Evolutionary conservation across 92 coral and sea anemone genomes (phyloP).

Genomic region (Actinernus sp.): DNA sequence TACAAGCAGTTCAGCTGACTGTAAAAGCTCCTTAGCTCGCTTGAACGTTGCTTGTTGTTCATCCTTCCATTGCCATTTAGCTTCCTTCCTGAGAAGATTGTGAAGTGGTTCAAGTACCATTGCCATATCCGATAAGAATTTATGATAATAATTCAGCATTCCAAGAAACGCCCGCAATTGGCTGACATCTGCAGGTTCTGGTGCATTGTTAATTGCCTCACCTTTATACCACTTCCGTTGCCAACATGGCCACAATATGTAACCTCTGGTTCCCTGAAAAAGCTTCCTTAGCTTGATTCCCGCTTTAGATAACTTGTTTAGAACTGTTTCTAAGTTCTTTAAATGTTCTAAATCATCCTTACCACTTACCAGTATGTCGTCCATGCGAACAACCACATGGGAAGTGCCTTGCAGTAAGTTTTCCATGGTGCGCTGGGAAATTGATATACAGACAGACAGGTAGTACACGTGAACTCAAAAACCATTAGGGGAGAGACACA

Average conservation of each 20-base stretch:
- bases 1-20: slow-evolving; percentile 44
- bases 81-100: slow-evolving; percentile 26
- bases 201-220: slow-evolving; percentile 57
- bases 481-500: too few relatives aligned
- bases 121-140: too few relatives aligned
- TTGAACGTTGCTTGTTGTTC: slow-evolving; percentile 43
- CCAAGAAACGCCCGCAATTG: too few relatives aligned
- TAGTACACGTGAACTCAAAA: too few relatives aligned
- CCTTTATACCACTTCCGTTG: slow-evolving; percentile 51
- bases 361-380: slow-evolving; percentile 54
- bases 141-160: too few relatives aligned
- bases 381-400: slow-evolving; percentile 39
- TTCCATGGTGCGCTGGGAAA: slow-evolving; percentile 53
- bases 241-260: slow-evolving; percentile 50
- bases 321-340: slow-evolving; percentile 38
- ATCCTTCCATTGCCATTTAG: slow-evolving; percentile 17
- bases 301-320: slow-evolving; percentile 26
- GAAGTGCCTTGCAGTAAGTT: slow-evolving; percentile 54
- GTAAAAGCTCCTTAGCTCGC: slow-evolving; percentile 38
- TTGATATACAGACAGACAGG: too few relatives aligned
- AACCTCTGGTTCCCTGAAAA: slow-evolving; percentile 47
- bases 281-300: slow-evolving; percentile 21
- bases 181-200: slow-evolving; percentile 51
- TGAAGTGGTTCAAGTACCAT: slow-evolving; percentile 19
- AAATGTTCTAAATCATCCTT: too few relatives aligned